Evolutionary conservation across 2,113 vertebrate species (phyloP), one percentile per base, ranked within the genome.

Genomic region (Cryptomyrus ogoouensis): DNA sequence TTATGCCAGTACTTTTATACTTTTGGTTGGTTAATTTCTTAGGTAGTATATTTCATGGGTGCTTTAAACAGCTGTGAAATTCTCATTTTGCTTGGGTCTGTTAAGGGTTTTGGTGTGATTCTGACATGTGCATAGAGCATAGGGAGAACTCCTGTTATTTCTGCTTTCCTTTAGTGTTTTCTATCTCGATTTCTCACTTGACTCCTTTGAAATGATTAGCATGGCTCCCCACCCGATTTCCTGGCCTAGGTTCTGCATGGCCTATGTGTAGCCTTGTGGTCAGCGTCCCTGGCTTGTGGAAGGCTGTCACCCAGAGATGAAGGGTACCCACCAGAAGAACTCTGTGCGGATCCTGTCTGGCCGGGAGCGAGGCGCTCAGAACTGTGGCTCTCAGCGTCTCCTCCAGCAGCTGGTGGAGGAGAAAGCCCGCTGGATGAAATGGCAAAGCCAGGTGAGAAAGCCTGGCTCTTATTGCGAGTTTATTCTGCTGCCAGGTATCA

Each of bases 341-440:
- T 97, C 98, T 0, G 98, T 99, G 86, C 96, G 97, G 92, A 99
- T 99, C 94, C 96, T 99, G 91, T 97, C 96, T 91, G 97, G 96
- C 90, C 96, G 98, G 93, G 98, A 99, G 93, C 96, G 97, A 9
- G 98, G 98, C 58, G 97, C 97, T 77, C 97, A 96, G 91, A 95
- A 96, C 21, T 95, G 97, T 46, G 97, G 98, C 88, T 97, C 98
- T 6, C 98, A 99, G 92, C 94, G 98, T 15, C 97, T 98, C 89
- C 95, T 99, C 91, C 98, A 99, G 95, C 97, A 99, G 92, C 94
- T 99, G 93, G 98, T 99, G 91, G 98, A 99, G 94, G 98, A 99
- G 95, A 99, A 99, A 92, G 98, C 98, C 3, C 97, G 98, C 87
- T 98, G 97, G 96, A 99, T 99, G 98, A 99, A 99, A 92, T 99